Conservation (phyloP, 2,888 invertebrate genomes). For the Nephrotoma guestfalica region DNA sequence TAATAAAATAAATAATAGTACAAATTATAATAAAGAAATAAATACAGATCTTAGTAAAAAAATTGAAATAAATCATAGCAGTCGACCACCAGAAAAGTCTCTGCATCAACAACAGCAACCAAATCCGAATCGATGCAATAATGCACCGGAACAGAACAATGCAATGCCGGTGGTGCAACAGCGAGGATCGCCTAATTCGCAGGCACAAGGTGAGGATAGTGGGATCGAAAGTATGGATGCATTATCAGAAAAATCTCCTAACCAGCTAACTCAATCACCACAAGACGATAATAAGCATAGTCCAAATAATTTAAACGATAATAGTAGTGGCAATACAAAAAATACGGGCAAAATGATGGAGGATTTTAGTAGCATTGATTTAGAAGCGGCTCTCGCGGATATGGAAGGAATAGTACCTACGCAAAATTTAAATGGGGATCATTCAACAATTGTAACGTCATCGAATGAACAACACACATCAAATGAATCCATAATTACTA, state of each 20-base stretch:
- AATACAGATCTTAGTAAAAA: slow-evolving; percentile 2
- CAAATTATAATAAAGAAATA: slow-evolving; percentile 1
- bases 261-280: slow-evolving; percentile 60
- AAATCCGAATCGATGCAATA: background rate
- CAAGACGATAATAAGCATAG: slow-evolving; percentile 25
- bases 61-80: slow-evolving; percentile 5
- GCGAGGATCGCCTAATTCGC: slow-evolving; percentile 35
- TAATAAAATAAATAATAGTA: slow-evolving; percentile 5
- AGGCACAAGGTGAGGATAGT: slow-evolving; percentile 68
- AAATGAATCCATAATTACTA: background rate
- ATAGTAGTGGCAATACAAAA: background rate
- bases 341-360: slow-evolving; percentile 16
- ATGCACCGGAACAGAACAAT: slow-evolving; percentile 12
- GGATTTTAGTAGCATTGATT: slow-evolving; percentile 43
- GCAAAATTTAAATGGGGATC: slow-evolving; percentile 28
- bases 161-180: slow-evolving; percentile 10
- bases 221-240: slow-evolving; percentile 91
- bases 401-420: slow-evolving; percentile 39
- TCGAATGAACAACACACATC: slow-evolving; percentile 13
- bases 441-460: slow-evolving; percentile 24
- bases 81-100: background rate
- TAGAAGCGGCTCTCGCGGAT: slow-evolving; percentile 55
- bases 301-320: slow-evolving; percentile 9
- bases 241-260: slow-evolving; percentile 81
- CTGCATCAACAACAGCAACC: background rate